Base-by-base conservation (phyloP, 2,113 vertebrate species). In the Paramormyrops kingsleyae region DNA sequence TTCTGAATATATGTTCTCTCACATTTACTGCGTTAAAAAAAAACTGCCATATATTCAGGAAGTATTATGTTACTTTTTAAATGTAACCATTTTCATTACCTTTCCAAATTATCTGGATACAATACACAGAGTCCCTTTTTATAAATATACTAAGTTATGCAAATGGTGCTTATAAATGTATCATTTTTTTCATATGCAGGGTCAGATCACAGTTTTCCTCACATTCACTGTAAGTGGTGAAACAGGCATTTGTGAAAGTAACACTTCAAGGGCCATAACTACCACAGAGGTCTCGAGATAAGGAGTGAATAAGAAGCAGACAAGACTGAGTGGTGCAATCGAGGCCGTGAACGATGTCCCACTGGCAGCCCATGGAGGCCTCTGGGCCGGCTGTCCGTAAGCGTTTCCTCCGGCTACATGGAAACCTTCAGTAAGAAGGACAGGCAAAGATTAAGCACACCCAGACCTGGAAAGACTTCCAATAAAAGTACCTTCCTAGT, bases 81-180 rank as follows among this genome's bases (percentile, higher is more conserved):
- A 87, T 21, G 10, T 9, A 53, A 56, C 85, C 85, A 35, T 53
- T 87, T 53, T 84, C 44, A 83, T 35, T 83, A 44, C 17, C 80
- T 47, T 83, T 83, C 42, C 13, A 44, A 83, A 83, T 83, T 5
- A 77, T 77, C 27, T 39, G 35, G 31, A 77, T 77, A 6, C 70
- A 10, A 44, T 83, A 44, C 80, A 9, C 42, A 35, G 42, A 46
- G 70, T 77, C 12, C 27, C 70, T 17, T 83, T 83, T 83, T 83
- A 42, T 83, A 83, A 83, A 83, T 83, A n/a, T 83, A n/a, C 83
- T n/a, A n/a, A 46, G 10, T 84, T 84, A 84, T 84, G 21, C 42
- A 47, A 84, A 84, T n/a, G 1, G 24, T 47, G 24, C 21, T 12
- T 47, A 84, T 84, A 47, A 21, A 84, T 12, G 19, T 44, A 42